phyloP scores from a whole-genome alignment of 2,113 vertebrate genomes.

The Uria lomvia region DNA sequence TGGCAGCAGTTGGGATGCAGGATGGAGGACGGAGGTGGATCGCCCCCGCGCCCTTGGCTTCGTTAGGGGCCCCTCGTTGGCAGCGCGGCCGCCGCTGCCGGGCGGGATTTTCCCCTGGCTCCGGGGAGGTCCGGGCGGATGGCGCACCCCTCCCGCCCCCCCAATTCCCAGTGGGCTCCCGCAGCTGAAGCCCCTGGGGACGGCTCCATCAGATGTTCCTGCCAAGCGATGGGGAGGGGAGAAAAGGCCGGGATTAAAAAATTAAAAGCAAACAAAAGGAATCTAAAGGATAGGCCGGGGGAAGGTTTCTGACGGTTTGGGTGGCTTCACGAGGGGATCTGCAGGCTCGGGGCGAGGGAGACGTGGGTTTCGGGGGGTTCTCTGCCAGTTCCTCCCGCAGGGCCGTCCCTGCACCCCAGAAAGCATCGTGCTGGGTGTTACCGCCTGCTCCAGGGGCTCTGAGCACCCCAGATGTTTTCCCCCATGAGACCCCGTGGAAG shows the following conservation, averaged over 20 bases:
- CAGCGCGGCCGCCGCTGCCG: neutral
- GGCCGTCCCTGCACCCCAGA: neutral
- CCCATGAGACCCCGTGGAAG: accelerated
- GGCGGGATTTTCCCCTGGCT: neutral
- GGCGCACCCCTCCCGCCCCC: neutral
- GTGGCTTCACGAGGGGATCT: neutral
- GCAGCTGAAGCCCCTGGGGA: neutral
- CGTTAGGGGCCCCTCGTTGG: neutral
- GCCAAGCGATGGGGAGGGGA: neutral
- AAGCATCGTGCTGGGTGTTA: neutral
- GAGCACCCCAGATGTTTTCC: neutral
- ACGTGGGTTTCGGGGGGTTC: neutral
- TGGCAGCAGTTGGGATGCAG: neutral
- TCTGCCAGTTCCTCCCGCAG: neutral
- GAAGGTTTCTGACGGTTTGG: neutral
- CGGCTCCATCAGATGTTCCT: neutral
- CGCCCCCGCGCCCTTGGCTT: accelerated
- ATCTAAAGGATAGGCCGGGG: neutral
- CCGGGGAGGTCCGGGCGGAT: neutral
- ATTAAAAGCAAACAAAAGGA: neutral
- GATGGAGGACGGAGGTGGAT: neutral
- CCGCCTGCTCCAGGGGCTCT: accelerated
- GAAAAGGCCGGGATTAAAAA: neutral
- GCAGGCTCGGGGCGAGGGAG: neutral
- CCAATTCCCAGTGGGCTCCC: neutral